phyloP scores from a whole-genome alignment of 2,888 invertebrate genomes.

The Isotomurus palustris region DNA sequence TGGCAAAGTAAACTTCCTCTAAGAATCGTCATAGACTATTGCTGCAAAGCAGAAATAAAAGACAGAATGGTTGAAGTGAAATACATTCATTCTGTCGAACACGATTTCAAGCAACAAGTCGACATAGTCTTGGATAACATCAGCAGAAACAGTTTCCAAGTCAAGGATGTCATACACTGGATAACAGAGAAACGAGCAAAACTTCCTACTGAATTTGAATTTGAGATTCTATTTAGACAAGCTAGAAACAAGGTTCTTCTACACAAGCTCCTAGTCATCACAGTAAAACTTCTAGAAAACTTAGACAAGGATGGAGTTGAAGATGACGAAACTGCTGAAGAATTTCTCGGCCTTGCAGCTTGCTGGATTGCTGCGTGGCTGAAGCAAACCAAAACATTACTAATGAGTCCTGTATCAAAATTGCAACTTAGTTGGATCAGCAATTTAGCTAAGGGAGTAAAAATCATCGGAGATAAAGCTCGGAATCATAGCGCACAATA shows the following conservation, averaged over 20 bases:
- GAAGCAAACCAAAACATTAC: conserved; percentile 31
- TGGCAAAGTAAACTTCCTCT: conserved; percentile 19
- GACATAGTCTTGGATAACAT: conserved; percentile 21
- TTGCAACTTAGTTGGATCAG: conserved; percentile 28
- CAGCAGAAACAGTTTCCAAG: not conserved
- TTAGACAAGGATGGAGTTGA: conserved; percentile 12
- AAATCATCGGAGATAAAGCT: conserved; percentile 20
- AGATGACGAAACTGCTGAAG: conserved; percentile 14
- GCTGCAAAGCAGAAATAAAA: conserved; percentile 25
- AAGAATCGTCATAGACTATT: conserved; percentile 21
- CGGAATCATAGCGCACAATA: conserved; percentile 6
- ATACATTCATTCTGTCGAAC: not conserved
- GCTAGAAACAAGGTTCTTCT: conserved; percentile 16
- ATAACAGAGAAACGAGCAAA: conserved; percentile 20
- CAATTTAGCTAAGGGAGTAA: conserved; percentile 28
- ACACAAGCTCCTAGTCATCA: conserved; percentile 22
- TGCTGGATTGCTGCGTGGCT: conserved; percentile 44
- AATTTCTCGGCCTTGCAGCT: conserved; percentile 30
- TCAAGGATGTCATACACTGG: conserved; percentile 16
- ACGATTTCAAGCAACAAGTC: conserved; percentile 19
- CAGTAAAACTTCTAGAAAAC: conserved; percentile 25
- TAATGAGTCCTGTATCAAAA: conserved; percentile 16
- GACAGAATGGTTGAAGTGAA: not conserved
- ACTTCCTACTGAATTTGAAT: conserved; percentile 24
- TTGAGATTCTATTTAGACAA: conserved; percentile 34